Evolutionary conservation across 2,888 invertebrate genomes (phyloP).

Genomic region (Eristalis arbustorum): DNA sequence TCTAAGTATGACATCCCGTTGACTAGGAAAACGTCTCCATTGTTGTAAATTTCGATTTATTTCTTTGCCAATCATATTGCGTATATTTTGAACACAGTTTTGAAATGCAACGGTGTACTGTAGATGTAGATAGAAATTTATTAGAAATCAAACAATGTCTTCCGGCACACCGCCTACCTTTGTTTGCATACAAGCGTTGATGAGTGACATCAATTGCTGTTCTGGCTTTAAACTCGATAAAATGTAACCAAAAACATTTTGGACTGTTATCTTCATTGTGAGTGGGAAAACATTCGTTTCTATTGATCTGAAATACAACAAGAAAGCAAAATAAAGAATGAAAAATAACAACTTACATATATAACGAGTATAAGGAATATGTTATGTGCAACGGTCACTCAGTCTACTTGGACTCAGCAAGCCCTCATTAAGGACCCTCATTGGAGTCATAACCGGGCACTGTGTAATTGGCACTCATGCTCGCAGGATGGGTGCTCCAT

Average conservation of each 20-base stretch:
- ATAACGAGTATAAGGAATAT: background rate
- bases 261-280: conserved; percentile 34
- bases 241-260: conserved; percentile 56
- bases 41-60: conserved; percentile 30
- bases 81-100: conserved; percentile 36
- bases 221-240: conserved; percentile 44
- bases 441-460: too few relatives aligned
- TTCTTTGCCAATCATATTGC: conserved; percentile 36
- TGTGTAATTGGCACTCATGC: too few relatives aligned
- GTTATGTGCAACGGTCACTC: too few relatives aligned
- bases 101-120: conserved; percentile 47
- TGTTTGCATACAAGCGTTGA: conserved; percentile 44
- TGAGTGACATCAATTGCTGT: conserved; percentile 40
- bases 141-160: background rate
- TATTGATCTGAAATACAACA: conserved; percentile 25
- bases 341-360: background rate
- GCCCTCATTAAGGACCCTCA: too few relatives aligned
- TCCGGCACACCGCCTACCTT: conserved; percentile 21
- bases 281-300: conserved; percentile 43
- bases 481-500: too few relatives aligned
- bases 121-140: background rate
- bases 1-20: background rate
- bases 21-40: conserved; percentile 6
- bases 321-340: background rate
- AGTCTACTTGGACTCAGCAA: too few relatives aligned